Conservation (phyloP, 1,140 invertebrate genomes). For the Anagrus nilaparvatae region DNA sequence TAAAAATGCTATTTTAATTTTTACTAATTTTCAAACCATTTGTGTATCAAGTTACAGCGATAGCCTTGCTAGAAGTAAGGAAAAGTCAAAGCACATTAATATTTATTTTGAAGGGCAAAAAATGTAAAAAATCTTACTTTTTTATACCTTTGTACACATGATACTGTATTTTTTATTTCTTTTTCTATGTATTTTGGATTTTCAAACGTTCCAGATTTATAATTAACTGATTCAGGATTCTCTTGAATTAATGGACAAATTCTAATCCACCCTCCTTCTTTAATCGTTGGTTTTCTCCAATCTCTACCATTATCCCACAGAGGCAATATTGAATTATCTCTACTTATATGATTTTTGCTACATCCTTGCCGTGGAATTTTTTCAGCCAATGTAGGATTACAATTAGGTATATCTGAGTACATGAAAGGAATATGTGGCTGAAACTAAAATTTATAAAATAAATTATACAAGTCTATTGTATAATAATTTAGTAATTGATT, state of each 20-base stretch:
- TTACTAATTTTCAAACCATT: background rate
- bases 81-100: background rate
- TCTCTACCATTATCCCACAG: constrained; percentile 52
- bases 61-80: background rate
- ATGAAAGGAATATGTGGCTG: constrained; percentile 19
- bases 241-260: constrained; percentile 43
- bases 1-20: too few species aligned
- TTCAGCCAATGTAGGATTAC: constrained; percentile 24
- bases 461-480: background rate
- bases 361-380: constrained; percentile 25
- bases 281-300: constrained; percentile 44
- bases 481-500: background rate
- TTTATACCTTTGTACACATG: constrained; percentile 34
- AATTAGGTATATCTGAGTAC: constrained; percentile 22
- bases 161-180: constrained; percentile 31
- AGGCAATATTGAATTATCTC: constrained; percentile 15
- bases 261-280: constrained; percentile 52
- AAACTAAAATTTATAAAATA: constrained; percentile 2
- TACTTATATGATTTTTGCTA: constrained; percentile 20
- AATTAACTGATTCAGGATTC: constrained; percentile 17
- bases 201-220: constrained; percentile 13
- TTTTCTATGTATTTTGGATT: constrained; percentile 24
- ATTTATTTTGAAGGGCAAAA: too few species aligned
- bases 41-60: constrained; percentile 3
- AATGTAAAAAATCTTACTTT: background rate